Conservation (phyloP, 2,113 vertebrate species). For the Dunckerocampus dactyliophorus region DNA sequence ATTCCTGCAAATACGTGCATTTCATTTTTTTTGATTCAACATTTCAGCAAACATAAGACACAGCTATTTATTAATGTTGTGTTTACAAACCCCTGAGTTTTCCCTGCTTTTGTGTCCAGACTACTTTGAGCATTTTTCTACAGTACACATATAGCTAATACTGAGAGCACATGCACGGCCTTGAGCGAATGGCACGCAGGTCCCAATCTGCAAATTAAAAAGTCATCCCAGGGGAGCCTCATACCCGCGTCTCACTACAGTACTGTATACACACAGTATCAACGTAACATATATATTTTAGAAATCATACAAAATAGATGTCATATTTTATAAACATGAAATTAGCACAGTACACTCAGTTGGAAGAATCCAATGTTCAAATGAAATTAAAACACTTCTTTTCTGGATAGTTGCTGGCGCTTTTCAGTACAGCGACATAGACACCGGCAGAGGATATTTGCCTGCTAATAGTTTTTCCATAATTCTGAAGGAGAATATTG, state of each 20-base stretch:
- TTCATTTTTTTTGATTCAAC: neutral
- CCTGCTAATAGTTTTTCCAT: conserved; percentile 51
- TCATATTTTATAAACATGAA: too few relatives aligned
- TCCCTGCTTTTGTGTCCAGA: conserved; percentile 33
- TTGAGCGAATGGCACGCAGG: conserved; percentile 60
- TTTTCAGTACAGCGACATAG: conserved; percentile 48
- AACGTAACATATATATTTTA: conserved; percentile 7
- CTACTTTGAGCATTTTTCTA: conserved; percentile 61
- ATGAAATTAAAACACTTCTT: conserved; percentile 57
- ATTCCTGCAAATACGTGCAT: neutral
- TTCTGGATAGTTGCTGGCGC: conserved; percentile 53
- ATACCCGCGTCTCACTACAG: conserved; percentile 39
- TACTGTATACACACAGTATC: conserved; percentile 47
- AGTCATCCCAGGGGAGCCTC: conserved; percentile 57
- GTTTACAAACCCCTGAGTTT: conserved; percentile 15
- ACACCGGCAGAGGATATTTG: conserved; percentile 54
- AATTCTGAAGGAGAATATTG: conserved; percentile 32
- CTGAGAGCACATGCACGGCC: conserved; percentile 58
- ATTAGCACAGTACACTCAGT: too few relatives aligned
- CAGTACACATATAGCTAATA: conserved; percentile 53
- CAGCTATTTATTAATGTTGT: neutral
- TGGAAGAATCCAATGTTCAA: conserved; percentile 29
- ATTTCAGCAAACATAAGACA: neutral
- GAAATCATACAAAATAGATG: too few relatives aligned
- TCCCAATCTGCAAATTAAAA: conserved; percentile 71